Percentiles rank a stretch among this genome's conserved stretches.
phyloP scores from a whole-genome alignment of 53 echinoderm and acorn worm species.

The Holothuria scabra region DNA sequence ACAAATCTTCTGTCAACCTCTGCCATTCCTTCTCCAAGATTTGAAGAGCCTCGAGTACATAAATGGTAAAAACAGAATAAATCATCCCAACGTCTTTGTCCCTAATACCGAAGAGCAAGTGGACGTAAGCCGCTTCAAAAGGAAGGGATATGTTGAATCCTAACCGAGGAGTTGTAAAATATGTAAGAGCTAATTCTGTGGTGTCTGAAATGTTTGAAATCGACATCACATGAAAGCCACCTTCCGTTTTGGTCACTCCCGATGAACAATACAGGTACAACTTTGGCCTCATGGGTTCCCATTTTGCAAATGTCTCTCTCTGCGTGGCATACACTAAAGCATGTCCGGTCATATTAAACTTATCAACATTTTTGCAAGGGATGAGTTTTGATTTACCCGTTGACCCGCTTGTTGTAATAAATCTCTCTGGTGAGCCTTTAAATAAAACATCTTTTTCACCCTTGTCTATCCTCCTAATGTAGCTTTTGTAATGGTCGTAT shows the following conservation, averaged over 20 bases:
- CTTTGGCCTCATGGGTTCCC: constrained; percentile 16
- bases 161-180: not conserved
- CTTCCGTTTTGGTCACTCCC: not conserved
- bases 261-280: constrained; percentile 1
- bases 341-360: no score
- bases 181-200: not conserved
- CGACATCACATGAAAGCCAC: not conserved
- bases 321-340: not conserved
- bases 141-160: not conserved
- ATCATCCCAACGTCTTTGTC: not conserved
- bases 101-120: not conserved
- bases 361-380: not conserved
- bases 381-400: not conserved
- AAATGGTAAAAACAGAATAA: not conserved
- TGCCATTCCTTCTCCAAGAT: not conserved
- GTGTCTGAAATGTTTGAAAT: not conserved
- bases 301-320: not conserved
- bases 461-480: not conserved
- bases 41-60: not conserved
- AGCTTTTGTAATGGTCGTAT: constrained; percentile 22
- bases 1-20: not conserved
- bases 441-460: not conserved
- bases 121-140: constrained; percentile 1
- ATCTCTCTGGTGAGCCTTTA: not conserved
- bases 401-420: not conserved